Evolutionary conservation across 2,113 vertebrate species (phyloP), one percentile per base, ranked within the genome.

Genomic region (Catharus minimus): DNA sequence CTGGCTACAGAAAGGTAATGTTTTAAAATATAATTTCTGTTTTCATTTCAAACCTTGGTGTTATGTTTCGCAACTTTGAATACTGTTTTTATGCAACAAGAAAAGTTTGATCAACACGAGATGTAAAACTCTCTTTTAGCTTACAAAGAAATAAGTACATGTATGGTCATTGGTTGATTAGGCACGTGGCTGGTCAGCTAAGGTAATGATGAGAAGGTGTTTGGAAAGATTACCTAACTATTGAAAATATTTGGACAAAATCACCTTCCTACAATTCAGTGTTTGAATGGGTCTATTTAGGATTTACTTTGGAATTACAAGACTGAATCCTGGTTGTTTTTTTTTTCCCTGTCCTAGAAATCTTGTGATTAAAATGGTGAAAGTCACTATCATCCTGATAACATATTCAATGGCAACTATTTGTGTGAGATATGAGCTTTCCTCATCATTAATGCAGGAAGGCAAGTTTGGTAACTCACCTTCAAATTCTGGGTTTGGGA

Each of bases 321-420:
- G 26, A 50, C 14, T 41, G 2, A 50, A 17, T 2, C 47, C 4
- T 7, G 38, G 20, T 44, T 61, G 2, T 17, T 15, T 56, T n/a
- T n/a, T 32, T 86, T 73, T 22, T 30, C 9, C 56, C 11, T 10
- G 3, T 6, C 38, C 16, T 50, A 64, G 24, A 26, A 68, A 32
- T 43, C 24, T 66, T 49, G 16, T 76, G 23, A 65, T 26, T 24
- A 57, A 75, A 83, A 61, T 56, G 3, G 4, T 39, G 8, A 73
- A 47, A 52, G 57, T 36, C 1, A 0, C 3, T 9, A 0, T 23
- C 11, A 73, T 80, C 8, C 12, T 46, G 11, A 50, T 43, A 62
- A 21, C 6, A 5, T 62, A 56, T 18, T 32, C 47, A 80, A 33
- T 28, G 17, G 6, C 5, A 69, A 9, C 20, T 36, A 2, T 53